Percentiles rank a stretch among this genome's conserved stretches.
Conservation (phyloP, 2,113 vertebrate species). For the Kobus ellipsiprymnus region DNA sequence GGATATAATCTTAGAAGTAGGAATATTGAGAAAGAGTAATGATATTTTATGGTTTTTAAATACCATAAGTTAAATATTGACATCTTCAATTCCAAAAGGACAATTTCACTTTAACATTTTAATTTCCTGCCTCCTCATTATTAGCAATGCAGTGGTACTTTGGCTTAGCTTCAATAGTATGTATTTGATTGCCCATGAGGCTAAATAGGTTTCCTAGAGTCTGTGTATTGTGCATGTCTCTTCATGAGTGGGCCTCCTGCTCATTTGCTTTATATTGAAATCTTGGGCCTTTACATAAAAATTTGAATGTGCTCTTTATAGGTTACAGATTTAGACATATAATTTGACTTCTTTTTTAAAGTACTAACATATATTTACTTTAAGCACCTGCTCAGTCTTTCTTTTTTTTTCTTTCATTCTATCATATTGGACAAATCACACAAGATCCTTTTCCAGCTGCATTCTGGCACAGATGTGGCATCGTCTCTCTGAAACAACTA, state of each 20-base stretch:
- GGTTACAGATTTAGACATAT: background rate
- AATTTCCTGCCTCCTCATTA: background rate
- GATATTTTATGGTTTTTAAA: slow-evolving; percentile 1
- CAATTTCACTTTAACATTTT: slow-evolving; percentile 14
- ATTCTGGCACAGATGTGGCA: background rate
- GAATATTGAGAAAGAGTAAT: background rate
- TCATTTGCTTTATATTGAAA: background rate
- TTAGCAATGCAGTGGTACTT: background rate
- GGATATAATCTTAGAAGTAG: background rate
- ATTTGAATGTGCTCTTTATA: background rate
- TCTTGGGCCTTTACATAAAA: background rate
- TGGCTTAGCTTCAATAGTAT: background rate
- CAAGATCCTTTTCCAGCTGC: background rate
- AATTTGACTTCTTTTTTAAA: background rate
- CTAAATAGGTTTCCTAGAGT: background rate
- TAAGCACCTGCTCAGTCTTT: background rate
- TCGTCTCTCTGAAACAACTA: slow-evolving; percentile 23
- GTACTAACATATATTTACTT: background rate
- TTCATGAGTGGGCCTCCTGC: background rate
- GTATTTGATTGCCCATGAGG: background rate
- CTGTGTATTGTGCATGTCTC: background rate
- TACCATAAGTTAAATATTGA: background rate
- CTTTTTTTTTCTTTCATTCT: background rate
- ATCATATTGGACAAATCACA: background rate
- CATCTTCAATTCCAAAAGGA: background rate